Percentiles rank a stretch among this genome's conserved stretches.
These are phyloP conservation scores for Stomatorhinus ivindoensis DNA, from an alignment of 2,113 vertebrate genomes.

Conservation along the genomic window DNA sequence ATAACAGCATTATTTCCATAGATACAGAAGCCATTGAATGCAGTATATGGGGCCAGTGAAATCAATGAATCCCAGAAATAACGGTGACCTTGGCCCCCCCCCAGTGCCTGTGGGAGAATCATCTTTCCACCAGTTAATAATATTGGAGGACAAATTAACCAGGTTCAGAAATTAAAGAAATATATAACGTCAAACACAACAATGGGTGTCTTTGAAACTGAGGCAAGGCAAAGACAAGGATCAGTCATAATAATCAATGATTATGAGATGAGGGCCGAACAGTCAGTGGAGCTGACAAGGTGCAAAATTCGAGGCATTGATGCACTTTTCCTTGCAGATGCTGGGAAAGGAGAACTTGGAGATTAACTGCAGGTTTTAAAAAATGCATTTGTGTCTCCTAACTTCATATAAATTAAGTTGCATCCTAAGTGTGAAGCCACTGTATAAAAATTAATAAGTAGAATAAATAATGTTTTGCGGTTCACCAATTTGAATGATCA, in stretches of 20 bases:
- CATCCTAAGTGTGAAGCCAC: neutral
- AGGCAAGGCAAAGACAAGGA: too few relatives aligned
- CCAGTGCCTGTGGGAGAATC: neutral
- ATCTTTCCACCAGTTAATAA: neutral
- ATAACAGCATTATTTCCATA: neutral
- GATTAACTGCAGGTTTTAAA: neutral
- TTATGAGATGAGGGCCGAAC: neutral
- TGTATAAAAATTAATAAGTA: neutral
- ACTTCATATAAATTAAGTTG: neutral
- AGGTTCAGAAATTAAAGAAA: neutral
- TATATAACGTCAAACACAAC: neutral
- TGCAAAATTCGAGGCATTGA: neutral
- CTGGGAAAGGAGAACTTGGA: neutral
- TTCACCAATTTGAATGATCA: neutral
- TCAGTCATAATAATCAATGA: neutral
- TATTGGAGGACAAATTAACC: neutral
- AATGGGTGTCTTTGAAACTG: neutral
- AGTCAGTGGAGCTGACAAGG: neutral
- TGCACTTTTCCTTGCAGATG: neutral
- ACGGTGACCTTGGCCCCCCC: neutral
- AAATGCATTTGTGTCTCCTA: neutral
- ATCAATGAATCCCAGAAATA: neutral
- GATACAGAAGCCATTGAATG: neutral
- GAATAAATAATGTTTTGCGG: neutral
- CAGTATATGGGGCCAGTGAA: neutral